Evolutionary conservation across 1,140 invertebrate species (phyloP).

Genomic region (Bombus polaris): DNA sequence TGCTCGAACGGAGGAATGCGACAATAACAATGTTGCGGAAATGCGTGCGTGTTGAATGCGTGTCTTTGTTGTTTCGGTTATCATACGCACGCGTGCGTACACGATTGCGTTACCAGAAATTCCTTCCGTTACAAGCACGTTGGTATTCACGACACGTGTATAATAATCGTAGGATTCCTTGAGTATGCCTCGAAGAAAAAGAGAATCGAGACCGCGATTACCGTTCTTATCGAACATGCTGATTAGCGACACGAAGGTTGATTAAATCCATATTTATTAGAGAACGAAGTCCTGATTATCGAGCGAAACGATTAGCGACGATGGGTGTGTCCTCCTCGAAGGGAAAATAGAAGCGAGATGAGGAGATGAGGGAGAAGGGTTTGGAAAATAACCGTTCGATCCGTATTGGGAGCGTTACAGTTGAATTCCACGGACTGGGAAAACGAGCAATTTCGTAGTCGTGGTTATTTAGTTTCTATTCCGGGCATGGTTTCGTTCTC

Average conservation of each 20-base stretch:
- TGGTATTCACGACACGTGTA: slow-evolving; percentile 1
- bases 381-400: background rate
- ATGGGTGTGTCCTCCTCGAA: background rate
- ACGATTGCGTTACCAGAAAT: slow-evolving; percentile 16
- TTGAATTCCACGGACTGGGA: background rate
- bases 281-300: background rate
- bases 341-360: no score
- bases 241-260: background rate
- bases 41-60: slow-evolving; percentile 41
- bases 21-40: slow-evolving; percentile 45
- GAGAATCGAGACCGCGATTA: slow-evolving; percentile 18
- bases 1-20: slow-evolving; percentile 38
- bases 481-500: background rate
- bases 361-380: background rate
- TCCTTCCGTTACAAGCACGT: slow-evolving; percentile 30
- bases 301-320: background rate
- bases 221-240: background rate
- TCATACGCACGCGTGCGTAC: background rate
- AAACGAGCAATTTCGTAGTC: slow-evolving; percentile 17
- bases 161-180: slow-evolving; percentile 23
- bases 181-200: background rate
- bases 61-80: slow-evolving; percentile 17
- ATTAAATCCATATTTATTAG: slow-evolving; percentile 12
- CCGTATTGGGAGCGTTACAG: background rate
- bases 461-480: slow-evolving; percentile 49